Conservation (phyloP, 2,797 vertebrate genomes). For the Masticophis lateralis region DNA sequence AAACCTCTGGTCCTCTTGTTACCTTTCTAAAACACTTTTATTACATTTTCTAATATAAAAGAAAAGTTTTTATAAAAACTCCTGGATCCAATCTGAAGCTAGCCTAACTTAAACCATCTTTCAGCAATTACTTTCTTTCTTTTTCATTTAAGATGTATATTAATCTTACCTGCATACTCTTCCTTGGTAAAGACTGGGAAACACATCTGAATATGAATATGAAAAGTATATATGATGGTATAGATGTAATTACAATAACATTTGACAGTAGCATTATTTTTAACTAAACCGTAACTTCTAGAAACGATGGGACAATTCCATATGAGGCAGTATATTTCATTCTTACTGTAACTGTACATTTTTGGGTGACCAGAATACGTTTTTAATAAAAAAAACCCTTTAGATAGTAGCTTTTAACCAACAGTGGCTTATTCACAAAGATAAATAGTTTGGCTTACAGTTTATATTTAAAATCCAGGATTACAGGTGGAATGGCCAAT, state of each 20-base stretch:
- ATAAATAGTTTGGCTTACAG: not conserved
- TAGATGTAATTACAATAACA: not conserved
- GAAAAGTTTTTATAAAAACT: slow-evolving; percentile 46
- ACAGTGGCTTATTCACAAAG: not conserved
- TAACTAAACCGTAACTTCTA: not conserved
- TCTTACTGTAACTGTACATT: not conserved
- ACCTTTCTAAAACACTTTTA: slow-evolving; percentile 66
- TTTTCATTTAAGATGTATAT: slow-evolving; percentile 25
- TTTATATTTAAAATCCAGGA: not conserved
- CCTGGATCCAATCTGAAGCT: slow-evolving; percentile 22
- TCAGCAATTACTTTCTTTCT: slow-evolving; percentile 29
- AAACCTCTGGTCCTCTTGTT: slow-evolving; percentile 65
- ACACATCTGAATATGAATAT: not conserved
- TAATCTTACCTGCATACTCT: fast-evolving
- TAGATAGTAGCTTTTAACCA: not conserved
- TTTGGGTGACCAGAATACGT: not conserved
- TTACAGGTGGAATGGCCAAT: not conserved
- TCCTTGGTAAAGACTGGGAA: fast-evolving
- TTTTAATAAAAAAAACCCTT: not conserved
- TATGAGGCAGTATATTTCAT: not conserved
- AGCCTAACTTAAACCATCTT: slow-evolving; percentile 26
- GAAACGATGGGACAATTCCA: not conserved
- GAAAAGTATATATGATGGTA: slow-evolving; percentile 7
- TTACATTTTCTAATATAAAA: slow-evolving; percentile 61
- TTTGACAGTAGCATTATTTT: not conserved